phyloP scores from a whole-genome alignment of 2,888 invertebrate genomes.

The Capitulum mitella region DNA sequence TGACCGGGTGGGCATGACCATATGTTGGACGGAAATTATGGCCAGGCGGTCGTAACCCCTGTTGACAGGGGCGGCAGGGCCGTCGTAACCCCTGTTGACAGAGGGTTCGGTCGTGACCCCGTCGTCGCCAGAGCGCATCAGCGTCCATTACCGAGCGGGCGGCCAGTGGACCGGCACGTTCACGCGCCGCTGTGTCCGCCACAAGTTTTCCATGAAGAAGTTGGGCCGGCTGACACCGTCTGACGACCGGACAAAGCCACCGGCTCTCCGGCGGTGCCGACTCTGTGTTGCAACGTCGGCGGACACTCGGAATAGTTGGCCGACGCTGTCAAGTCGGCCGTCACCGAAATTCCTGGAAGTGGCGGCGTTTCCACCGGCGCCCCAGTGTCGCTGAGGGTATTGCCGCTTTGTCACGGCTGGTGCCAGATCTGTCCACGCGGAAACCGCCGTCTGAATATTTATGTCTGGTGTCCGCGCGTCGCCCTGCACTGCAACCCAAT shows the following conservation, averaged over 20 bases:
- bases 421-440: no score
- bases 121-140: neutral
- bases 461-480: no score
- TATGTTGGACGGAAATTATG: no score
- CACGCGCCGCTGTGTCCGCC: slow-evolving; percentile 5
- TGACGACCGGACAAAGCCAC: neutral
- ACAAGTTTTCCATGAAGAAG: slow-evolving; percentile 11
- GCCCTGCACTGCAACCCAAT: no score
- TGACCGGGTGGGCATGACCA: no score
- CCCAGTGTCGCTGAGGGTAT: no score
- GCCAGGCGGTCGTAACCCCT: no score
- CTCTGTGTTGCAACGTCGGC: neutral
- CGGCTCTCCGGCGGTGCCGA: neutral
- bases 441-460: no score
- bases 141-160: neutral
- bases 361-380: no score
- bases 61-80: no score
- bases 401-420: no score
- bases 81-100: neutral
- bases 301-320: neutral
- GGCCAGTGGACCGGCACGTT: neutral
- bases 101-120: neutral
- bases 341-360: neutral
- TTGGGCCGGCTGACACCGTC: neutral
- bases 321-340: neutral